Conservation (phyloP, 2,888 invertebrate species). For the Phengaris alcon region DNA sequence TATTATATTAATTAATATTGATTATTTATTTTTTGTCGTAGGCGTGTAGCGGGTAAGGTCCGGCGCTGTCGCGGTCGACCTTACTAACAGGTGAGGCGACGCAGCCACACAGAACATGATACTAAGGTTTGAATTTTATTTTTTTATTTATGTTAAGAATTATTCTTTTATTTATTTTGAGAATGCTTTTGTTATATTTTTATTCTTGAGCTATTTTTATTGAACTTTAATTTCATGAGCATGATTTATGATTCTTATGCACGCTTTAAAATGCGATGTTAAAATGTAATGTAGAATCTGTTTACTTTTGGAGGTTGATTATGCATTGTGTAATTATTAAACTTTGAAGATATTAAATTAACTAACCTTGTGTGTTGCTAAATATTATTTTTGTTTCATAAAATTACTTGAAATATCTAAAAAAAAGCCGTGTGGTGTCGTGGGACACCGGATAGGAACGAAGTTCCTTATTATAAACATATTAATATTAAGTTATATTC, state of each 20-base stretch:
- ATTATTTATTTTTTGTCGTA: slow-evolving; percentile 63
- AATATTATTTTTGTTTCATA: too few species aligned
- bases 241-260: neutral
- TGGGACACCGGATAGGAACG: too few species aligned
- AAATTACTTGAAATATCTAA: too few species aligned
- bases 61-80: slow-evolving; percentile 74
- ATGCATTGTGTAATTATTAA: too few species aligned
- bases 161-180: slow-evolving; percentile 54
- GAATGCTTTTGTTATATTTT: slow-evolving; percentile 31
- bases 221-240: neutral
- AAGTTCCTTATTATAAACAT: too few species aligned
- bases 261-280: neutral
- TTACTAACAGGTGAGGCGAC: slow-evolving; percentile 78
- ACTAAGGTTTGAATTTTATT: slow-evolving; percentile 73
- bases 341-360: too few species aligned
- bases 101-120: slow-evolving; percentile 76
- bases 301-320: too few species aligned
- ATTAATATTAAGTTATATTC: too few species aligned
- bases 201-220: slow-evolving; percentile 24
- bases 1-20: neutral
- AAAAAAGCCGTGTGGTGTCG: too few species aligned
- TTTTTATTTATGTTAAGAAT: slow-evolving; percentile 53
- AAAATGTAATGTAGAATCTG: too few species aligned
- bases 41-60: slow-evolving; percentile 68
- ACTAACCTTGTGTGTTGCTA: too few species aligned